These are phyloP conservation scores for Dusona sp. DNA, from an alignment of 2,888 invertebrate species.

Conservation along the genomic window DNA sequence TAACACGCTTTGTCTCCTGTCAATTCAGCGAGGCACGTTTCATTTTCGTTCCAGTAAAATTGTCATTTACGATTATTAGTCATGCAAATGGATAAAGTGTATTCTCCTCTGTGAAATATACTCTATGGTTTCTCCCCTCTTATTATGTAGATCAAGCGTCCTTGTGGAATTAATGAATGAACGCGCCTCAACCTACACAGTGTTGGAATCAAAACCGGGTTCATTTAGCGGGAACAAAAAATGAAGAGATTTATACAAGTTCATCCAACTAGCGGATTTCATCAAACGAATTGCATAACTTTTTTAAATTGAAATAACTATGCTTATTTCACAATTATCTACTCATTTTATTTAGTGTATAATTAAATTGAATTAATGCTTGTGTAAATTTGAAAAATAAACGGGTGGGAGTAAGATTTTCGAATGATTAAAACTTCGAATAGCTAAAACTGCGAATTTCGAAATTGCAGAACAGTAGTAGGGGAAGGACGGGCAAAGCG, in stretches of 20 bases:
- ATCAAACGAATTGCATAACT: background rate
- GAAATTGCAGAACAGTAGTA: no score
- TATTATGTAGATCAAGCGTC: conserved; percentile 50
- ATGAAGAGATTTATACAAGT: background rate
- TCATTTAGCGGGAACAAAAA: conserved; percentile 4
- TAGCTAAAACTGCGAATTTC: no score
- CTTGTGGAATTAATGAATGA: conserved; percentile 59
- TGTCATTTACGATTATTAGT: conserved; percentile 34
- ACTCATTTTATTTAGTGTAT: background rate
- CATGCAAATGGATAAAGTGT: conserved; percentile 20
- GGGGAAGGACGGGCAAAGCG: no score
- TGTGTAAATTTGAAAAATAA: background rate
- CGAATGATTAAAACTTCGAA: no score
- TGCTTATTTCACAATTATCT: background rate
- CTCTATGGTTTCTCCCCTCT: conserved; percentile 16
- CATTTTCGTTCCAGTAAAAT: background rate
- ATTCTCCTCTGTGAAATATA: conserved; percentile 35
- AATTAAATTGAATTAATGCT: background rate
- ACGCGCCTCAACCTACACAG: conserved; percentile 13
- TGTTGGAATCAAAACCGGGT: conserved; percentile 28
- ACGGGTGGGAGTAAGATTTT: no score
- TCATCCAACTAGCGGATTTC: background rate
- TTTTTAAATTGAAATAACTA: background rate
- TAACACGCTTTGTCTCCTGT: background rate
- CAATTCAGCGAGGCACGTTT: background rate